A percentile compares a stretch with the other conserved stretches of the same genome.
Evolutionary conservation across 1,140 invertebrate species (phyloP).

Genomic region (Brachionus plicatilis): DNA sequence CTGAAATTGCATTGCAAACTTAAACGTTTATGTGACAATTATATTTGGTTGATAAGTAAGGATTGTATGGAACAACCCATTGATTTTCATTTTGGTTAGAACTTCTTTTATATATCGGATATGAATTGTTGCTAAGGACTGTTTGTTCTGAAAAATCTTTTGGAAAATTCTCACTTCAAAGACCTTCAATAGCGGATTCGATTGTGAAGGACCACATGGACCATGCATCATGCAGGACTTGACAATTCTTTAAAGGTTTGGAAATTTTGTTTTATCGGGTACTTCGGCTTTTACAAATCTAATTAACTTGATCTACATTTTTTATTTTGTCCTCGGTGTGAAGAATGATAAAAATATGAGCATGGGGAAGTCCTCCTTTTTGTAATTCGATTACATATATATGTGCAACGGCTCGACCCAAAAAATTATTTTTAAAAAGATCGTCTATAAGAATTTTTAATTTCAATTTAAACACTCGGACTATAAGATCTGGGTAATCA

Average conservation of each 20-base stretch:
- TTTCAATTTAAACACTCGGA: constrained; percentile 58
- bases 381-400: constrained; percentile 59
- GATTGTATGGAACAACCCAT: constrained; percentile 42
- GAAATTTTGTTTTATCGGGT: constrained; percentile 14
- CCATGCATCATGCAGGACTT: constrained; percentile 44
- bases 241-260: constrained; percentile 41
- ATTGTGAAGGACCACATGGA: too few species aligned
- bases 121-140: constrained; percentile 39
- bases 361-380: constrained; percentile 59
- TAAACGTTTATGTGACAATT: constrained; percentile 44
- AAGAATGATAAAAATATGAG: constrained; percentile 57
- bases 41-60: constrained; percentile 39
- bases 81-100: neutral
- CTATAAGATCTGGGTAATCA: constrained; percentile 55
- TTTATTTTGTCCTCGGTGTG: constrained; percentile 36
- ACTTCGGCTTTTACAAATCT: constrained; percentile 42
- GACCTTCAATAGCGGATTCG: constrained; percentile 43
- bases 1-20: constrained; percentile 41
- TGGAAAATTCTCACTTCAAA: constrained; percentile 44
- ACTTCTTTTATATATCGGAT: constrained; percentile 37
- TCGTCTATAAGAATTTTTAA: constrained; percentile 55
- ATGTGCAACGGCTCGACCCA: constrained; percentile 49
- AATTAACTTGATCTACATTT: constrained; percentile 34
- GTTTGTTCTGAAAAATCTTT: constrained; percentile 42
- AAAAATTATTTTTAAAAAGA: constrained; percentile 48